Evolutionary conservation across 2,888 invertebrate species (phyloP).

Genomic region (Nymphalis c-album): DNA sequence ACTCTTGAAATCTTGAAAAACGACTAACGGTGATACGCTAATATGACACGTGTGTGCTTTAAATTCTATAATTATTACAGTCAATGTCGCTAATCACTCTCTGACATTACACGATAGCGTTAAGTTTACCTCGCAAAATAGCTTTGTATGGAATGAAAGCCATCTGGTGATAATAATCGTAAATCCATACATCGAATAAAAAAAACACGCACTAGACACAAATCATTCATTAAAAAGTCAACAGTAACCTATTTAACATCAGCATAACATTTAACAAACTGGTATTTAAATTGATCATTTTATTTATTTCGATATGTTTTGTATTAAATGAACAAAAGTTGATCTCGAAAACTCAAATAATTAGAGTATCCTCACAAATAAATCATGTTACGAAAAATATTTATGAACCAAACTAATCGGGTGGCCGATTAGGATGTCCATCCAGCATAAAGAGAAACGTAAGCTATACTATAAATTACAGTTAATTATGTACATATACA

Average conservation of each 20-base stretch:
- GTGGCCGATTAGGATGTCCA: conserved; percentile 51
- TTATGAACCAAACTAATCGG: conserved; percentile 66
- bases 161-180: no score
- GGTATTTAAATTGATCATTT: conserved; percentile 30
- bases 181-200: no score
- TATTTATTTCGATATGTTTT: conserved; percentile 38
- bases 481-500: background rate
- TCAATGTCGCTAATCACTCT: no score
- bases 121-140: no score
- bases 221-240: background rate
- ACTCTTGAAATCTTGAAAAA: no score
- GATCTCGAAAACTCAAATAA: conserved; percentile 72
- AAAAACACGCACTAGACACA: no score
- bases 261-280: conserved; percentile 2
- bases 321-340: conserved; percentile 51
- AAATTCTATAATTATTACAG: no score
- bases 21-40: no score
- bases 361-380: conserved; percentile 67
- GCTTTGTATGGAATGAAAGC: no score
- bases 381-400: conserved; percentile 71
- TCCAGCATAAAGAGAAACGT: conserved; percentile 36
- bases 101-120: no score
- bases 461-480: conserved; percentile 25
- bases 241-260: no score
- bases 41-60: no score